These are phyloP conservation scores for Crepidodera aurea DNA, from an alignment of 2,888 invertebrate genomes.

Conservation along the genomic window DNA sequence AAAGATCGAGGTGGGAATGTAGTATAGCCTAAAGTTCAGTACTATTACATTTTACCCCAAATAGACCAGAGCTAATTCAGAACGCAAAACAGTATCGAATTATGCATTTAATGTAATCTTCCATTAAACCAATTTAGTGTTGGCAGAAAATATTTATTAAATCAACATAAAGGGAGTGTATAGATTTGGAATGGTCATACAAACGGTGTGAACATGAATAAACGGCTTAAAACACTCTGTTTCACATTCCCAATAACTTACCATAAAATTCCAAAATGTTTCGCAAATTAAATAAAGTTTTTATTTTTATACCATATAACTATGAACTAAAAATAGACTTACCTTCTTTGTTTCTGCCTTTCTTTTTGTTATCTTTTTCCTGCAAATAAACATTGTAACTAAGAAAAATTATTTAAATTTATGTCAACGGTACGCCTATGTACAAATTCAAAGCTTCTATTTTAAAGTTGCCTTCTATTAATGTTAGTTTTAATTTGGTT, in stretches of 20 bases:
- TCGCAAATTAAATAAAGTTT: slow-evolving; percentile 52
- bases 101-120: too few species aligned
- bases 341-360: slow-evolving; percentile 92
- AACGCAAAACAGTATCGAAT: too few species aligned
- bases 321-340: slow-evolving; percentile 57
- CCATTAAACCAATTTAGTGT: too few species aligned
- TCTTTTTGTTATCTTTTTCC: slow-evolving; percentile 88
- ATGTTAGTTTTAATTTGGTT: slow-evolving; percentile 17
- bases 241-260: slow-evolving; percentile 49
- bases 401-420: slow-evolving; percentile 23
- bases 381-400: slow-evolving; percentile 62
- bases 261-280: slow-evolving; percentile 54
- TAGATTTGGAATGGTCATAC: slow-evolving; percentile 39
- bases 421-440: slow-evolving; percentile 36
- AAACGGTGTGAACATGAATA: slow-evolving; percentile 31
- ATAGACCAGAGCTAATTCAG: too few species aligned
- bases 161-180: slow-evolving; percentile 36
- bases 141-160: too few species aligned
- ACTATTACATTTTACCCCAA: too few species aligned
- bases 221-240: slow-evolving; percentile 29
- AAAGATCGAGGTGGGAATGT: too few species aligned
- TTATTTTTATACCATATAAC: slow-evolving; percentile 48
- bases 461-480: slow-evolving; percentile 29
- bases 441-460: slow-evolving; percentile 41
- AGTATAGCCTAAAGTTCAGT: too few species aligned